Conservation (phyloP, 2,888 invertebrate species). For the Aphidoletes aphidimyza region DNA sequence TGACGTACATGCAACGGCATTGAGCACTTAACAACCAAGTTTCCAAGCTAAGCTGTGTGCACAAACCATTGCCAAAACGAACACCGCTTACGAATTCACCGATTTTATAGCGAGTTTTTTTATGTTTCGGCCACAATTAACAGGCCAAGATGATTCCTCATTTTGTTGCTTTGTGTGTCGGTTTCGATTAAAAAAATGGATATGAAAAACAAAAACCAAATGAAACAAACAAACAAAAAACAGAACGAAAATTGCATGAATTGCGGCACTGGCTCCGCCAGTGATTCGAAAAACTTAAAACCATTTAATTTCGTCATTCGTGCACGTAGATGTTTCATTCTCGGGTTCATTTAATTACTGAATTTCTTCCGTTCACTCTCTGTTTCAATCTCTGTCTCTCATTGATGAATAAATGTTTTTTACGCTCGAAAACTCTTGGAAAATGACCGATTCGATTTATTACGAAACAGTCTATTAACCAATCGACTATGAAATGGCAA, state of each 20-base stretch:
- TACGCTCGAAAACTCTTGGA: conserved; percentile 24
- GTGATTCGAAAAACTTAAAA: too few species aligned
- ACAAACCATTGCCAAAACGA: neutral
- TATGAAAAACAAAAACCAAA: neutral
- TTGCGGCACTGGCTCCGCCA: neutral
- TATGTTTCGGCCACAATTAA: conserved; percentile 10
- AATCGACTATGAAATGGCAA: conserved; percentile 28
- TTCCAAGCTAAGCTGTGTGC: too few species aligned
- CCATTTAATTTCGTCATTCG: conserved; percentile 34
- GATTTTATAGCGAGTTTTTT: conserved; percentile 3
- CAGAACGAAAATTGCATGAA: neutral
- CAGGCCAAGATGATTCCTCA: neutral
- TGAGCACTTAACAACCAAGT: too few species aligned
- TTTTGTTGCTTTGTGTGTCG: neutral
- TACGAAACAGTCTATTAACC: neutral
- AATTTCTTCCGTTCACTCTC: neutral
- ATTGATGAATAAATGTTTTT: too few species aligned
- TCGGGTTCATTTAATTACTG: neutral
- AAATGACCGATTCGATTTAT: conserved; percentile 46
- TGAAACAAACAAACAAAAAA: neutral
- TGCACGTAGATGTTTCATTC: conserved; percentile 10
- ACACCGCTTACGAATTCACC: neutral
- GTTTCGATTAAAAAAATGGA: neutral
- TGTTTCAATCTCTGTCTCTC: too few species aligned
- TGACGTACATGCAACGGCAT: neutral